phyloP scores from a whole-genome alignment of 2,113 vertebrate genomes.

The Himantopus leucocephalus region DNA sequence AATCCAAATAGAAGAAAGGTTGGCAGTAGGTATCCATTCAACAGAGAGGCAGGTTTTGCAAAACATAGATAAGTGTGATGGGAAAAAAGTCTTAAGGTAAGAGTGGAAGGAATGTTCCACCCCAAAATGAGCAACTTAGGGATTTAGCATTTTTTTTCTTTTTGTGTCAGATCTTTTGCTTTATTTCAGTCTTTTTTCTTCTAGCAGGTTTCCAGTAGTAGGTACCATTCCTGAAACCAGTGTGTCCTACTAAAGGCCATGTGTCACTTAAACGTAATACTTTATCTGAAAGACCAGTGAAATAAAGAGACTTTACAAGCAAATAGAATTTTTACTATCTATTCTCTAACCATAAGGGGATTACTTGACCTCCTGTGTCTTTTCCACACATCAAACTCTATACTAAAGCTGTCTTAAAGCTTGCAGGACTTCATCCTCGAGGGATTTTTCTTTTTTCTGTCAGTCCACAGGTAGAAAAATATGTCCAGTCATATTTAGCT shows the following conservation, averaged over 20 bases:
- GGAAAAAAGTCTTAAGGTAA: background rate
- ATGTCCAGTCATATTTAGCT: constrained; percentile 24
- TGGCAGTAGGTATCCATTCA: background rate
- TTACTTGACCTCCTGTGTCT: constrained; percentile 57
- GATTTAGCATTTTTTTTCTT: background rate
- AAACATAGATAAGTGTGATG: background rate
- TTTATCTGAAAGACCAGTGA: constrained; percentile 40
- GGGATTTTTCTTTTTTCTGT: constrained; percentile 62
- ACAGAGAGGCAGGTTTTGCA: background rate
- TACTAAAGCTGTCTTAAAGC: constrained; percentile 53
- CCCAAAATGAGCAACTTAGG: background rate
- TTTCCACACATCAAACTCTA: constrained; percentile 49
- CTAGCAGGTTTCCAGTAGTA: background rate
- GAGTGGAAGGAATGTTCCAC: background rate
- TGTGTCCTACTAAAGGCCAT: constrained; percentile 13
- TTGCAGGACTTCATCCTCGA: constrained; percentile 38
- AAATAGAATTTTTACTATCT: constrained; percentile 56
- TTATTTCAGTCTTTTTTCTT: background rate
- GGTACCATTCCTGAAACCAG: background rate
- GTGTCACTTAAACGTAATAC: constrained; percentile 41
- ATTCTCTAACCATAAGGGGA: constrained; percentile 53
- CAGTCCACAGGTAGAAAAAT: constrained; percentile 42
- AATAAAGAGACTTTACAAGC: constrained; percentile 52
- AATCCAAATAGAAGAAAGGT: background rate
- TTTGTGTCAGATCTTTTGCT: background rate